Evolutionary conservation across 2,888 invertebrate species (phyloP), one percentile per base, ranked within the genome.

Genomic region (Napeogenes inachia): DNA sequence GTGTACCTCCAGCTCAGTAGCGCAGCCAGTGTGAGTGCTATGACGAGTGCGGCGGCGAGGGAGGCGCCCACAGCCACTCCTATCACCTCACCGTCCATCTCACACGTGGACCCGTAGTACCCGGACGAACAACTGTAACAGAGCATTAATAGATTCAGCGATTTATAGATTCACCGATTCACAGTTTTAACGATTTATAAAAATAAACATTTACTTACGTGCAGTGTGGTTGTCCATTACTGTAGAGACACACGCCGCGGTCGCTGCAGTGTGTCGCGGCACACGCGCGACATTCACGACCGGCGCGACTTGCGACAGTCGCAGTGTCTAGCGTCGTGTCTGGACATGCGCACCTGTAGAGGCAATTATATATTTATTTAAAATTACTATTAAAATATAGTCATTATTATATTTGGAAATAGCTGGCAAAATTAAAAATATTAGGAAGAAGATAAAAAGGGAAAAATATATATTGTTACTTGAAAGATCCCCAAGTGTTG

Each of bases 61-160:
- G 96, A 96, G 0, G 97, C 97, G 13, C 97, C 97, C 60, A 97
- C 95, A 0, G 97, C 97, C 33, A 97, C 97, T 0, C 96, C 97
- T 30, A 98, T 89, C 57, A 98, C 97, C 85, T 97, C 97, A 0
- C 97, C 97, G 80, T 98, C 98, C 59, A 97, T 94, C 81, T 97
- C 97, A 75, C 98, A 98, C 69, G 95, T 94, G 0, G 94, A 93
- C 0, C 98, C 98, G 81, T 97, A 97, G 83, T 96, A 97, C 68
- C 95, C 95, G 0, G 96, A 94, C n/a, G 94, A 90, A 74, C 97
- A 97, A 59, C 95, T 95, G 78, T 0, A 54, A 61, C 5, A 47
- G 21, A 21, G 21, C 21, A 89, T 47, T 13, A 4, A 50, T 50
- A 21, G 2, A 13, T 50, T 4, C 3, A 21, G 50, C 6, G 10